Conservation (phyloP, 1,140 invertebrate species). For the Archegozetes longisetosus region DNA sequence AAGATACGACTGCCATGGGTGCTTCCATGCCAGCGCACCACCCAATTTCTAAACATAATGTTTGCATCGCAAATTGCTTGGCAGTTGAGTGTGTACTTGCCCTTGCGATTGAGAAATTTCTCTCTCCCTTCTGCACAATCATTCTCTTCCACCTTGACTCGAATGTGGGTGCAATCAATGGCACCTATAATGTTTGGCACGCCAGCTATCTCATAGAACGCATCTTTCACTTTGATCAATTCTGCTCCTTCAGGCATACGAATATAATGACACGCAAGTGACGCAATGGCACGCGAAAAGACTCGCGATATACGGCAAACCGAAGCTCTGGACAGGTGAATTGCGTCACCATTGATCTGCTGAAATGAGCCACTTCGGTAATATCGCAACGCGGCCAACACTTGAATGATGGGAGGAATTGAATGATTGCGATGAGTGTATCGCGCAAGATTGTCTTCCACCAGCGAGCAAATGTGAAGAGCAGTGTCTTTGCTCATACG, state of each 20-base stretch:
- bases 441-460: not conserved
- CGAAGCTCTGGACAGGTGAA: not conserved
- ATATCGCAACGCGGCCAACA: not conserved
- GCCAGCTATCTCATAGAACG: not conserved
- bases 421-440: not conserved
- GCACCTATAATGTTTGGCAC: not conserved
- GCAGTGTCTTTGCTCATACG: not conserved
- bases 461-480: not conserved
- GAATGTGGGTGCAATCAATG: slow-evolving; percentile 1
- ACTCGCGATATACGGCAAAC: not conserved
- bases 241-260: not conserved
- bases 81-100: not conserved
- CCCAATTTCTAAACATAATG: not conserved
- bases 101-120: not conserved
- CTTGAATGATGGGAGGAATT: not conserved
- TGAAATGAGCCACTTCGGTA: not conserved
- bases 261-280: not conserved
- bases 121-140: not conserved
- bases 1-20: not conserved
- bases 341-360: not conserved
- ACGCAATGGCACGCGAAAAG: not conserved
- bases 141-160: too few relatives aligned
- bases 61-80: not conserved
- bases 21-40: not conserved
- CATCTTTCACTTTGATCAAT: not conserved